Base-by-base conservation (phyloP, 2,797 vertebrate genomes). In the Etheostoma perlongum region DNA sequence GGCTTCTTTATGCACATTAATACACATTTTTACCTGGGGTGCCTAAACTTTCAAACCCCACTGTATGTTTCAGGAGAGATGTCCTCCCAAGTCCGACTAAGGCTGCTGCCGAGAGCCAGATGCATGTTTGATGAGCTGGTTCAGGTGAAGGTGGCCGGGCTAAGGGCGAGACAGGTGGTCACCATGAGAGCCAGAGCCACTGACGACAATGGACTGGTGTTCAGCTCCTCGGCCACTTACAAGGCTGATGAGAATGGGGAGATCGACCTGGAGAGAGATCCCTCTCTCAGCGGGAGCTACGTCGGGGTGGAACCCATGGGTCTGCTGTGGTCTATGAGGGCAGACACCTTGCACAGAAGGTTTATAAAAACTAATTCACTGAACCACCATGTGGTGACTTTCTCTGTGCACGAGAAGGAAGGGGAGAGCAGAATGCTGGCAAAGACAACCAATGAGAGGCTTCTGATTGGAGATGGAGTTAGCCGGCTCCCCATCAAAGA, bases 251-350 rank as follows among this genome's bases (percentile, higher is more conserved):
- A 46, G 8, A 3, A 27, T 0, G 96, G 96, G 12, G 62, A 67
- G 84, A 79, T 96, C 68, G 90, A 96, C 76, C 80, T 94, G 18
- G 11, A 25, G 66, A 88, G 82, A 60, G 91, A 92, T 12, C 83
- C 92, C 2, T 94, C 96, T 0, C 85, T 94, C 62, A 86, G 91
- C 0, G 96, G 94, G 53, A 81, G 93, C 91, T 95, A 93, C 0
- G 57, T 68, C 0, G 94, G 95, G 9, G 70, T 94, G 10, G 93
- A 95, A 76, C 94, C 95, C 57, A 95, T 94, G 94, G 96, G 96
- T 47, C 92, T 93, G 72, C 82, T 97, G 74, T 95, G 95, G 95
- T 89, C 95, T 4, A 2, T 97, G 91, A 80, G 80, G 85, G 11
- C 96, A 0, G 67, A 76, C 13, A 33, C 47, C 2, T 86, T 84